These are phyloP conservation scores for Clavelina lepadiformis DNA, from an alignment of 23 tunicate genomes.

Conservation along the genomic window DNA sequence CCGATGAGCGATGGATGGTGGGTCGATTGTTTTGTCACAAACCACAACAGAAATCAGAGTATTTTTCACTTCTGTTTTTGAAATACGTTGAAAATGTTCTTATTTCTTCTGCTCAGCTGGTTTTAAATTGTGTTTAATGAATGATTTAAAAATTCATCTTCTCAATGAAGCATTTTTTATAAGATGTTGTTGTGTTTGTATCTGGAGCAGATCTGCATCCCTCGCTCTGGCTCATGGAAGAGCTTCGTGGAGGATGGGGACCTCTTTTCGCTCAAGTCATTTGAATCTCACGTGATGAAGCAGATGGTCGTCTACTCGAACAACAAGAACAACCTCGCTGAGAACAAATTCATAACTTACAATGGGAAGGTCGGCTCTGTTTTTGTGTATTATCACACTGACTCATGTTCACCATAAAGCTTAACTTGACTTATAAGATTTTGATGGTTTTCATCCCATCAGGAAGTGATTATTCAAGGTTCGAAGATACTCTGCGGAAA, in stretches of 20 bases:
- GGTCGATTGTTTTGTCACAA: neutral
- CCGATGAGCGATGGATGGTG: conserved; percentile 95
- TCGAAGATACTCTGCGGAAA: conserved; percentile 52
- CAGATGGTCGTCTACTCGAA: conserved; percentile 35
- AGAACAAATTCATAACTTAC: conserved; percentile 52
- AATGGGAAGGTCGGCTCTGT: conserved; percentile 70
- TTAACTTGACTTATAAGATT: neutral
- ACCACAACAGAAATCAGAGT: neutral
- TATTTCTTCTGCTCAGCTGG: too few species aligned
- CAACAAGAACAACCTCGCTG: neutral
- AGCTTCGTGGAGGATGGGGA: conserved; percentile 46
- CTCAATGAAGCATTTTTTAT: neutral
- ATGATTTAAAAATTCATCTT: neutral
- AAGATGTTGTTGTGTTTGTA: neutral
- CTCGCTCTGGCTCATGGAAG: conserved; percentile 82
- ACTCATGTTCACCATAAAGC: neutral
- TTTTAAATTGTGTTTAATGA: too few species aligned
- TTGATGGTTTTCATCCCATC: too few species aligned
- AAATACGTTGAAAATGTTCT: too few species aligned
- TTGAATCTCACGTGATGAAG: conserved; percentile 79
- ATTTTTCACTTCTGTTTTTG: neutral
- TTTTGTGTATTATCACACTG: neutral
- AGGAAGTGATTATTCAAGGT: conserved; percentile 70
- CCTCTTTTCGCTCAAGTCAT: conserved; percentile 50
- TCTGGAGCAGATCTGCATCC: conserved; percentile 71